Conservation (phyloP, 2,797 vertebrate species). For the Halcyon leucocephala region DNA sequence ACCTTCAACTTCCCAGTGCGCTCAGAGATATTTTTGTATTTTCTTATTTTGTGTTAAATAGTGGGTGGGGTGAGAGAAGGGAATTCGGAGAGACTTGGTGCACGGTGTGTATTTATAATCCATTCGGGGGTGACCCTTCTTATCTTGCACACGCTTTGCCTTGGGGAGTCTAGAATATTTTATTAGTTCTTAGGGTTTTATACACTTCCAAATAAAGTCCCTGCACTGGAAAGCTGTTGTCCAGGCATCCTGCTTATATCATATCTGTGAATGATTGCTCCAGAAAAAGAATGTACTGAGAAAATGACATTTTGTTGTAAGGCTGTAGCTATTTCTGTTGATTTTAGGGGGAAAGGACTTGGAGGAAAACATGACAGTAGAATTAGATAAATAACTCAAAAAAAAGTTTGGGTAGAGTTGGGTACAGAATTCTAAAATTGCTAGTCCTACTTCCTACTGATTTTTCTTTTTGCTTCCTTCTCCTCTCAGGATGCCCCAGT, state of each 20-base stretch:
- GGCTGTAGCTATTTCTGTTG: neutral
- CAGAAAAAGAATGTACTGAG: neutral
- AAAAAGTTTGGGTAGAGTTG: neutral
- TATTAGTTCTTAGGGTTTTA: conserved; percentile 27
- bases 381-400: neutral
- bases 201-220: neutral
- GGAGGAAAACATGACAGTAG: neutral
- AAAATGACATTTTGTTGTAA: neutral
- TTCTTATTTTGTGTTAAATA: conserved; percentile 27
- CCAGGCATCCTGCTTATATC: neutral
- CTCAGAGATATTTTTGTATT: neutral
- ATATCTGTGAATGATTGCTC: neutral
- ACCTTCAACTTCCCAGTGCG: neutral
- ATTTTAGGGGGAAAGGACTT: neutral
- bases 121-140: neutral
- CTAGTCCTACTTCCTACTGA: neutral
- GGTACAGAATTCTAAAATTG: neutral
- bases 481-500: rapidly evolving
- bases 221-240: neutral
- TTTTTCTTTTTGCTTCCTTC: neutral
- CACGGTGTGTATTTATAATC: neutral
- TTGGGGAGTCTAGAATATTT: conserved; percentile 46
- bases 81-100: neutral
- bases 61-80: neutral
- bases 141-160: neutral